Evolutionary conservation across 2,113 vertebrate genomes (phyloP).

Genomic region (Panthera tigris): DNA sequence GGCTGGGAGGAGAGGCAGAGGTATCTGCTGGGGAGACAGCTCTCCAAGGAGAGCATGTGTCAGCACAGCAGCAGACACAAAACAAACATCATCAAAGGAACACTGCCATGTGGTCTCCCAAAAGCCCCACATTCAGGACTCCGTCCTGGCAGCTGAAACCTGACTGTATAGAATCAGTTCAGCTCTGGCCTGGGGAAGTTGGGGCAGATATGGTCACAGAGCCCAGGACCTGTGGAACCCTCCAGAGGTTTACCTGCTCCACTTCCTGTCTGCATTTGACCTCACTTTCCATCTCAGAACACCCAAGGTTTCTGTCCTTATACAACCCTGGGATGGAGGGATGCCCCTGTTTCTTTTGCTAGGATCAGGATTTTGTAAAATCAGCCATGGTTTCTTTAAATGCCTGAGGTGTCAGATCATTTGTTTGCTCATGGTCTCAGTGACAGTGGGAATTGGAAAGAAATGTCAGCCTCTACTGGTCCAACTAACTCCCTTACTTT

Average conservation of each 20-base stretch:
- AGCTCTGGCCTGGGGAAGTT: accelerated
- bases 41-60: background rate
- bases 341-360: background rate
- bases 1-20: background rate
- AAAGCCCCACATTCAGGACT: background rate
- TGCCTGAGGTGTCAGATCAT: too few relatives aligned
- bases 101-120: background rate
- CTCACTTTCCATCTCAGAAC: background rate
- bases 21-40: background rate
- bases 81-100: background rate
- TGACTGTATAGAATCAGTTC: background rate
- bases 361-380: background rate
- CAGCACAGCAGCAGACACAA: background rate
- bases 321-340: background rate
- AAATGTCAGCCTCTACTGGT: background rate
- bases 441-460: background rate
- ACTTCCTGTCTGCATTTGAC: background rate
- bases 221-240: accelerated
- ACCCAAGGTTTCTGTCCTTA: accelerated
- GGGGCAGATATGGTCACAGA: background rate
- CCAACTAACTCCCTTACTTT: background rate
- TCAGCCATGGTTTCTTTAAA: background rate
- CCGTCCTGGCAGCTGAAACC: accelerated
- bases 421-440: background rate
- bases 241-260: background rate